These are phyloP conservation scores for Lithophane semibrunnea DNA, from an alignment of 2,888 invertebrate genomes.

Conservation along the genomic window DNA sequence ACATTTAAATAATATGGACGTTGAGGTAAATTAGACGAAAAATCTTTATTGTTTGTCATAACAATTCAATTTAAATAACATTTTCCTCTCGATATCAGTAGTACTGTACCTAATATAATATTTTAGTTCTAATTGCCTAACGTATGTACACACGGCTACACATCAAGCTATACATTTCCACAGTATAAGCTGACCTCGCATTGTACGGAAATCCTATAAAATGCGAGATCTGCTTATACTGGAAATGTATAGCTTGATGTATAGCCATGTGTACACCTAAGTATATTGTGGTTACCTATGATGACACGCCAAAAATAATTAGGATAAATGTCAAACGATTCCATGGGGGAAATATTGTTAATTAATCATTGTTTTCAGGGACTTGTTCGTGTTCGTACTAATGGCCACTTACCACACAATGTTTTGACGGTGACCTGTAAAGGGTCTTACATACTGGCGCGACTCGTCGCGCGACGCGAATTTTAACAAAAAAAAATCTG, in stretches of 20 bases:
- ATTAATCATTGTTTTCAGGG: slow-evolving; percentile 47
- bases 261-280: background rate
- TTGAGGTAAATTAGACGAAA: slow-evolving; percentile 21
- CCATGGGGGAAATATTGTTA: slow-evolving; percentile 35
- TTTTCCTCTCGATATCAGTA: slow-evolving; percentile 15
- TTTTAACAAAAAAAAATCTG: too few species aligned
- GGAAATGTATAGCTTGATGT: too few species aligned
- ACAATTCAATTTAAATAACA: slow-evolving; percentile 9
- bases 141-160: background rate
- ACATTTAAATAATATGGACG: slow-evolving; percentile 15
- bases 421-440: slow-evolving; percentile 11
- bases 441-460: too few species aligned
- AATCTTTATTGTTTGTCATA: slow-evolving; percentile 34
- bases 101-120: background rate
- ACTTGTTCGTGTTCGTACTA: slow-evolving; percentile 4
- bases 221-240: too few species aligned
- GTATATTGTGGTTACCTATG: slow-evolving; percentile 11
- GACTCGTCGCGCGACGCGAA: too few species aligned
- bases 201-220: background rate
- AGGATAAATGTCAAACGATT: slow-evolving; percentile 36
- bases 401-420: slow-evolving; percentile 27
- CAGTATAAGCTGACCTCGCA: too few species aligned
- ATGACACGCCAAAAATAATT: slow-evolving; percentile 41
- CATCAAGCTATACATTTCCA: too few species aligned
- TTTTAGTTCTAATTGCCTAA: slow-evolving; percentile 19